A percentile compares a stretch with the other conserved stretches of the same genome.
Evolutionary conservation across 1,140 invertebrate species (phyloP).

Genomic region (Euura lappo): DNA sequence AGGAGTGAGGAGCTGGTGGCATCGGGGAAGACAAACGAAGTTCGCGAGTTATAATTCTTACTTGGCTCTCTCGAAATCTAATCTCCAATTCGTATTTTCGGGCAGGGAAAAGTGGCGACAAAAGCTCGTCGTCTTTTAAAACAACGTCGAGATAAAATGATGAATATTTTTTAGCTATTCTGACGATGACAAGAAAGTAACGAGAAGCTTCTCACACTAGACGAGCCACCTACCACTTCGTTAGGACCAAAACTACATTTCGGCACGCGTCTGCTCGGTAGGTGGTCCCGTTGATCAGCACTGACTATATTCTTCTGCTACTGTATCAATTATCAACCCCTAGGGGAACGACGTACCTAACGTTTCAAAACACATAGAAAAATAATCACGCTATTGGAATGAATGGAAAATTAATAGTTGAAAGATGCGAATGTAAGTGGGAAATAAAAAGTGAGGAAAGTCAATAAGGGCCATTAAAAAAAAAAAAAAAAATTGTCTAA

Average conservation of each 20-base stretch:
- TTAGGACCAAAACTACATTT: constrained; percentile 47
- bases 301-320: not conserved
- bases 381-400: too few relatives aligned
- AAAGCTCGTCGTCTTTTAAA: not conserved
- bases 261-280: constrained; percentile 44
- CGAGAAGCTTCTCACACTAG: too few relatives aligned
- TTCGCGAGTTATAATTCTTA: constrained; percentile 1
- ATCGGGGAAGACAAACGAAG: not conserved
- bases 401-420: too few relatives aligned
- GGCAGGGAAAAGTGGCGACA: not conserved
- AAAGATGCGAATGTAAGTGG: too few relatives aligned
- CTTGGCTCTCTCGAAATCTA: not conserved
- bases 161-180: not conserved
- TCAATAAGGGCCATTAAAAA: too few relatives aligned
- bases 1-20: not conserved
- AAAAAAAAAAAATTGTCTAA: too few relatives aligned
- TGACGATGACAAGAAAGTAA: too few relatives aligned
- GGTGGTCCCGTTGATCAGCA: constrained; percentile 37
- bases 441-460: too few relatives aligned
- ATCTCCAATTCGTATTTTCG: constrained; percentile 3
- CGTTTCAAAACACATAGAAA: too few relatives aligned
- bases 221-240: constrained; percentile 24
- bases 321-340: not conserved
- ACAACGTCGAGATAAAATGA: not conserved
- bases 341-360: too few relatives aligned